Evolutionary conservation across 2,888 invertebrate species (phyloP).

Genomic region (Eudasyphora cyanicolor): DNA sequence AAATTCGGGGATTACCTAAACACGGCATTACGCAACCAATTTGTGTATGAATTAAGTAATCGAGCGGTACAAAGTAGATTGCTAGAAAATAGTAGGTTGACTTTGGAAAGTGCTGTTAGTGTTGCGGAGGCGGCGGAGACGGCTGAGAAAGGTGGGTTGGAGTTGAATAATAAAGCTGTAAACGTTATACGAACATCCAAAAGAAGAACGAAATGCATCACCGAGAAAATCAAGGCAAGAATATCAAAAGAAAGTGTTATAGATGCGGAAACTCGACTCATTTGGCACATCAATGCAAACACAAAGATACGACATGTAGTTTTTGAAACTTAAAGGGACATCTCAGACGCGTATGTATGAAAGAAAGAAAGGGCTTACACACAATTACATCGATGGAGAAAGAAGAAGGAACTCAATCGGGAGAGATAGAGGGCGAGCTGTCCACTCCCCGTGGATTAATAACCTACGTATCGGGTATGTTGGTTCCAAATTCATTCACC

Average conservation of each 20-base stretch:
- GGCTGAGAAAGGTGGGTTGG: constrained; percentile 33
- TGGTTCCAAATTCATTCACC: constrained; percentile 36
- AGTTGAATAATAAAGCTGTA: not conserved
- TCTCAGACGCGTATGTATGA: constrained; percentile 43
- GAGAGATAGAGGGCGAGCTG: constrained; percentile 27
- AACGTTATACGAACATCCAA: not conserved
- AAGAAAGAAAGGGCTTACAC: constrained; percentile 39
- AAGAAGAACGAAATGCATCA: too few species aligned
- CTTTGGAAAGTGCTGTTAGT: constrained; percentile 7
- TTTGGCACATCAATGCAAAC: constrained; percentile 41
- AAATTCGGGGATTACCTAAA: constrained; percentile 47
- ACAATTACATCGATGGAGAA: not conserved
- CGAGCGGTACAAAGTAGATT: constrained; percentile 35
- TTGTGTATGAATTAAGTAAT: constrained; percentile 46
- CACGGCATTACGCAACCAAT: constrained; percentile 40
- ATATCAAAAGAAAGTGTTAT: constrained; percentile 24
- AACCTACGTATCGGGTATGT: constrained; percentile 19
- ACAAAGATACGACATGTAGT: constrained; percentile 49
- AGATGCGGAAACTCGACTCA: constrained; percentile 40
- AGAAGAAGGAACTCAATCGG: not conserved
- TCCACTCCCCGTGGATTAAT: not conserved
- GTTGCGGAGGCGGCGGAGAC: constrained; percentile 33
- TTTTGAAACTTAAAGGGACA: constrained; percentile 48
- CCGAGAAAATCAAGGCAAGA: too few species aligned
- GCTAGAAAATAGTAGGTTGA: constrained; percentile 28